These are phyloP conservation scores for Fregata magnificens DNA, from an alignment of 2,113 vertebrate genomes.

Conservation along the genomic window DNA sequence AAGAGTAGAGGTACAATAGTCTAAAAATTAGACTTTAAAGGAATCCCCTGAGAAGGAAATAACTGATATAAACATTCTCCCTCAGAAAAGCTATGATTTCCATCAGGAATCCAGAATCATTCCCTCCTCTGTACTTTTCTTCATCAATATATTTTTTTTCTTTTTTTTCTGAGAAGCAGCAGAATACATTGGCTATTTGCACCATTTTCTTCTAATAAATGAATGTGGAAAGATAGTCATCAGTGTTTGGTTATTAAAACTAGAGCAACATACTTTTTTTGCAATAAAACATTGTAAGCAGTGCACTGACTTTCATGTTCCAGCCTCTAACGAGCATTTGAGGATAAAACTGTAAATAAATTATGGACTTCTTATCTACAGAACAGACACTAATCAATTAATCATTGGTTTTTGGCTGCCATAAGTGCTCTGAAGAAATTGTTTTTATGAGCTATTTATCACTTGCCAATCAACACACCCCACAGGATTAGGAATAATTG, in stretches of 20 bases:
- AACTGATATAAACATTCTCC: not conserved
- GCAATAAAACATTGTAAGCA: not conserved
- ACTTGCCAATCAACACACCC: not conserved
- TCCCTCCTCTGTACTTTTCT: not conserved
- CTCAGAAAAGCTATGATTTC: not conserved
- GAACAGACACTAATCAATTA: constrained; percentile 18
- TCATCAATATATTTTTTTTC: not conserved
- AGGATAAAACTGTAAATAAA: constrained; percentile 1
- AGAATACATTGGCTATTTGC: not conserved
- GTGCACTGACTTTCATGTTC: not conserved
- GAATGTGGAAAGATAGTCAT: not conserved
- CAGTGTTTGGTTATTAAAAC: not conserved
- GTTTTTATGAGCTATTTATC: not conserved
- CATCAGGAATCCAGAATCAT: not conserved
- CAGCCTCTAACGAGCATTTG: not conserved
- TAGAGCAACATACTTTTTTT: not conserved
- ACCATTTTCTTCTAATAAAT: not conserved
- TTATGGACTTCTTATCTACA: not conserved
- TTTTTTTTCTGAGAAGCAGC: not conserved
- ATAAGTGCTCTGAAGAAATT: not conserved
- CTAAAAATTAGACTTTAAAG: not conserved
- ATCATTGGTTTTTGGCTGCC: not conserved
- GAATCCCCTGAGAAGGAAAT: not conserved
- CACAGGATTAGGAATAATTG: not conserved
- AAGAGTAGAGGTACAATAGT: not conserved